Evolutionary conservation across 23 tunicate genomes (phyloP).

Genomic region (Diplosoma virens): DNA sequence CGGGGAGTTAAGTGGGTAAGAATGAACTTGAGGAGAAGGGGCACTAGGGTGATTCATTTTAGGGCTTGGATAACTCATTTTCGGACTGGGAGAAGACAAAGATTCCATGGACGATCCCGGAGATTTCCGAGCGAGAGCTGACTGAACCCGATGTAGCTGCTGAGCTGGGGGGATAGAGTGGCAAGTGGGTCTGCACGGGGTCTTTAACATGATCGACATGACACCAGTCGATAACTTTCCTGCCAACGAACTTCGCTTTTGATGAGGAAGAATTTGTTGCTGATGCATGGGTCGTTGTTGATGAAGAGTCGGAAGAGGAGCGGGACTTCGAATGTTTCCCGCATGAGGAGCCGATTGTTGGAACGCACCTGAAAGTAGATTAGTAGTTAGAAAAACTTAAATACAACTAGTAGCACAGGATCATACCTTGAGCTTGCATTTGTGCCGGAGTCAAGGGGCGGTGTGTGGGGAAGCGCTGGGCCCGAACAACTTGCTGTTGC

Average conservation of each 20-base stretch:
- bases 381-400: no score
- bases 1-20: constrained; percentile 31
- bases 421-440: constrained; percentile 1
- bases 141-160: constrained; percentile 19
- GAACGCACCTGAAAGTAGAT: constrained; percentile 9
- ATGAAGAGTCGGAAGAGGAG: constrained; percentile 44
- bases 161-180: not conserved
- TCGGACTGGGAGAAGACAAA: constrained; percentile 24
- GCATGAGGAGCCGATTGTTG: not conserved
- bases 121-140: constrained; percentile 49
- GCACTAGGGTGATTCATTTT: constrained; percentile 43
- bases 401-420: not conserved
- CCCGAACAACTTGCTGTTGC: constrained; percentile 1
- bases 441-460: constrained; percentile 3
- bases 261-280: not conserved
- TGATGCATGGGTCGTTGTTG: constrained; percentile 7
- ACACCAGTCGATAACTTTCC: constrained; percentile 53
- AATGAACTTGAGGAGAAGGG: constrained; percentile 61
- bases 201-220: constrained; percentile 60
- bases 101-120: constrained; percentile 70
- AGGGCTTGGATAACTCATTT: no score
- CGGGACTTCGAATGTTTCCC: not conserved
- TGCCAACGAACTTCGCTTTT: not conserved
- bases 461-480: constrained; percentile 18
- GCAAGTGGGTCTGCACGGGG: constrained; percentile 29